These are phyloP conservation scores for Sciaenops ocellatus DNA, from an alignment of 2,797 vertebrate species.

Conservation along the genomic window DNA sequence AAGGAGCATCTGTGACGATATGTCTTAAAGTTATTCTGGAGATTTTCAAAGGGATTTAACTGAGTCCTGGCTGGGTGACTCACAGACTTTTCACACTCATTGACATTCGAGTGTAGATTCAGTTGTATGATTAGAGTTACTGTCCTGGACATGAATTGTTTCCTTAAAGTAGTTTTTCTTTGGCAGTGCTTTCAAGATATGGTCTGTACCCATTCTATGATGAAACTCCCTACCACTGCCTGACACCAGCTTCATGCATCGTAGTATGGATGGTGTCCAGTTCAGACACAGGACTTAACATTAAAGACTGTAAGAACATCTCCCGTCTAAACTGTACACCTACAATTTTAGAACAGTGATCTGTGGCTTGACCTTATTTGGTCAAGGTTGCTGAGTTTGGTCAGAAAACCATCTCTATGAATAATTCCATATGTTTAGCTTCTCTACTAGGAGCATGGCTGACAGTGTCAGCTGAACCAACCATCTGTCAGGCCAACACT, in stretches of 20 bases:
- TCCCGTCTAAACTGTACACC: no score
- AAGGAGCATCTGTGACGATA: slow-evolving; percentile 50
- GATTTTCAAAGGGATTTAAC: slow-evolving; percentile 63
- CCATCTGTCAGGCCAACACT: background rate
- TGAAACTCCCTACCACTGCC: background rate
- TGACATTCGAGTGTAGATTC: slow-evolving; percentile 42
- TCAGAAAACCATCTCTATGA: slow-evolving; percentile 21
- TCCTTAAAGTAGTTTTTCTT: slow-evolving; percentile 15
- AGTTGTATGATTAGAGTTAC: slow-evolving; percentile 31
- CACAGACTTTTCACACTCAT: slow-evolving; percentile 51
- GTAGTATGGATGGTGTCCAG: background rate
- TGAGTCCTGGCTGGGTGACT: slow-evolving; percentile 50
- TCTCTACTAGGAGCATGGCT: background rate
- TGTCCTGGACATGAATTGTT: slow-evolving; percentile 19
- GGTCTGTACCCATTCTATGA: background rate
- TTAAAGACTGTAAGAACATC: background rate
- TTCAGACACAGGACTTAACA: slow-evolving; percentile 2
- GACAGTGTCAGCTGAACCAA: background rate
- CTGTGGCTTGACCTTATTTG: background rate
- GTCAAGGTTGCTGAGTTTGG: background rate
- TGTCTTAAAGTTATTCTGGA: slow-evolving; percentile 59
- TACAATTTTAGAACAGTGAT: background rate
- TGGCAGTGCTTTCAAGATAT: background rate
- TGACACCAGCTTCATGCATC: background rate
- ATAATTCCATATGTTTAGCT: slow-evolving; percentile 24